Percentiles rank a stretch among this genome's conserved stretches.
phyloP scores from a whole-genome alignment of 2,888 invertebrate genomes.

The Cheilosia pagana region DNA sequence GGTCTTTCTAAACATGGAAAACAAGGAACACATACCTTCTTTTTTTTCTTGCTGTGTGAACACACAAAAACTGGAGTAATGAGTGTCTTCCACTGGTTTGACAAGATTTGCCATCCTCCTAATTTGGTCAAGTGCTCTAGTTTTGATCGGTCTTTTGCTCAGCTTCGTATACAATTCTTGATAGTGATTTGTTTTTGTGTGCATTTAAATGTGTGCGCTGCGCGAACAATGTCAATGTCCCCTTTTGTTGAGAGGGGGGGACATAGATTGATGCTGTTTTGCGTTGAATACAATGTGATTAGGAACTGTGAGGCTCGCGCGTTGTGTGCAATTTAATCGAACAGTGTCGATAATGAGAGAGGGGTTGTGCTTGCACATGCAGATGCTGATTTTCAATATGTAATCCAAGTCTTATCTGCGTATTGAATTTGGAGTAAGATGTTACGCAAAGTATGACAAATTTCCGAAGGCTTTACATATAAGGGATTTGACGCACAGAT shows the following conservation, averaged over 20 bases:
- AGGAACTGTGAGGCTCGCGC: slow-evolving; percentile 30
- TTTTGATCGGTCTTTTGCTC: slow-evolving; percentile 42
- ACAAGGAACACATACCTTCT: slow-evolving; percentile 38
- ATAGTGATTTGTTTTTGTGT: slow-evolving; percentile 62
- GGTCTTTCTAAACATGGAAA: slow-evolving; percentile 45
- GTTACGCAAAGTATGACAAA: too few relatives aligned
- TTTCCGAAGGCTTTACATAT: too few relatives aligned
- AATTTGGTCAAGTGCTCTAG: slow-evolving; percentile 72
- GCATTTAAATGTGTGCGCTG: slow-evolving; percentile 32
- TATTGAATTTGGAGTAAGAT: too few relatives aligned
- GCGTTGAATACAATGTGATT: slow-evolving; percentile 57
- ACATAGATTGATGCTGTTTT: slow-evolving; percentile 41
- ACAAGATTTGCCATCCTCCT: slow-evolving; percentile 62
- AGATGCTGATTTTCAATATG: slow-evolving; percentile 1
- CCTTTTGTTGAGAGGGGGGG: slow-evolving; percentile 20
- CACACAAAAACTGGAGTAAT: slow-evolving; percentile 47
- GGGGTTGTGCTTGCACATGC: not conserved
- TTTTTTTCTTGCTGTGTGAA: slow-evolving; percentile 7
- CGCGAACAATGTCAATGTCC: slow-evolving; percentile 74
- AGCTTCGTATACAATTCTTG: slow-evolving; percentile 29
- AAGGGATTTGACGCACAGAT: too few relatives aligned
- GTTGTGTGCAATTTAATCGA: slow-evolving; percentile 29
- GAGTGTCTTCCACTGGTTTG: slow-evolving; percentile 63
- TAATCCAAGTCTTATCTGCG: not conserved
- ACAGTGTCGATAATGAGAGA: slow-evolving; percentile 32